These are phyloP conservation scores for Zygogramma bicolorata DNA, from an alignment of 2,888 invertebrate species.

Conservation along the genomic window DNA sequence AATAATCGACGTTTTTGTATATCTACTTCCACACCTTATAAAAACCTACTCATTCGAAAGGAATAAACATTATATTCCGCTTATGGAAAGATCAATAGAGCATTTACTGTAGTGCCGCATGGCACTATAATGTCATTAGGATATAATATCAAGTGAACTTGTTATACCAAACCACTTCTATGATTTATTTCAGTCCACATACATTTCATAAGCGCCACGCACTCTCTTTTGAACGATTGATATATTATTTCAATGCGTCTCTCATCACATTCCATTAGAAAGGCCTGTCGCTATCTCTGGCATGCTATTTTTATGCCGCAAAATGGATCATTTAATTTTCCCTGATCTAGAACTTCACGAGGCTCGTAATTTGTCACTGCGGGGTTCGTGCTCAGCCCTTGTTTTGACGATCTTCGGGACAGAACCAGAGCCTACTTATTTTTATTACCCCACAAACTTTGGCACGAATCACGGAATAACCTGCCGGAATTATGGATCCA, in stretches of 20 bases:
- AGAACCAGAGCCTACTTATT: constrained; percentile 23
- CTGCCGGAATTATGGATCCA: not conserved
- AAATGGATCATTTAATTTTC: constrained; percentile 29
- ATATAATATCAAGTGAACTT: no score
- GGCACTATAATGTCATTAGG: no score
- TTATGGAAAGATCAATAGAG: no score
- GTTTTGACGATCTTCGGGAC: constrained; percentile 27
- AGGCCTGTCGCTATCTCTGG: not conserved
- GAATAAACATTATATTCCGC: no score
- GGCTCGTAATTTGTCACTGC: constrained; percentile 36
- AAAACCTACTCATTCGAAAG: no score
- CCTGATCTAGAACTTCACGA: constrained; percentile 19
- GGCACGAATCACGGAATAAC: constrained; percentile 8
- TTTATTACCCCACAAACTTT: constrained; percentile 10
- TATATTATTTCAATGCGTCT: not conserved
- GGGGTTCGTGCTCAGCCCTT: constrained; percentile 30
- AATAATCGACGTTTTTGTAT: no score
- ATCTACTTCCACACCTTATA: no score
- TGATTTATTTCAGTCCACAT: no score
- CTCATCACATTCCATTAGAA: not conserved
- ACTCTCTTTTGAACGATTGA: no score
- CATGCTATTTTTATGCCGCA: not conserved
- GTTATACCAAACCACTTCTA: no score
- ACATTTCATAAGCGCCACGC: no score
- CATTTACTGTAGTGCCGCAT: no score